Evolutionary conservation across 2,888 invertebrate genomes (phyloP).

Genomic region (Malachius bipustulatus): DNA sequence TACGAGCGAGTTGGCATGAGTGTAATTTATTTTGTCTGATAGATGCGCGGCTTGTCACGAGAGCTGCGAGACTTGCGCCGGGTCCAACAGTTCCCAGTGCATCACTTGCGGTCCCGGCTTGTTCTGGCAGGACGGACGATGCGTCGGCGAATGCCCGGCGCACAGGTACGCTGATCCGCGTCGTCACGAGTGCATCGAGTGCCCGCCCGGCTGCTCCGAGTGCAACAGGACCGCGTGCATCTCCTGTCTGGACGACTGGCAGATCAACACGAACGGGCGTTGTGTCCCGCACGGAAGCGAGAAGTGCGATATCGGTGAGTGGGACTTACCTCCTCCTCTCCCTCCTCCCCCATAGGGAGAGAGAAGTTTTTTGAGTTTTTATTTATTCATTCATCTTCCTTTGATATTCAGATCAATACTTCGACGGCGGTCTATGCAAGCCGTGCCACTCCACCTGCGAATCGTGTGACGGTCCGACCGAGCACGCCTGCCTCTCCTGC

Average conservation of each 20-base stretch:
- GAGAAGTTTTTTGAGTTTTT: not conserved
- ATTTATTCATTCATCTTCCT: constrained; percentile 10
- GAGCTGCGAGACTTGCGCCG: constrained; percentile 70
- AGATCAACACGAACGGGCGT: constrained; percentile 59
- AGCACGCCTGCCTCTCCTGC: constrained; percentile 62
- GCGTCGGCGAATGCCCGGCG: constrained; percentile 58
- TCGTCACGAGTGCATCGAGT: constrained; percentile 66
- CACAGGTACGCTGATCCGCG: constrained; percentile 68
- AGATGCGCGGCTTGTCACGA: constrained; percentile 70
- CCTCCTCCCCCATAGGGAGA: constrained; percentile 1
- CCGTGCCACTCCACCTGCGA: constrained; percentile 70
- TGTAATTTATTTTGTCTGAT: too few relatives aligned
- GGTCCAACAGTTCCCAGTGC: constrained; percentile 66
- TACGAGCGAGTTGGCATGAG: too few relatives aligned
- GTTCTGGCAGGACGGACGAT: constrained; percentile 60
- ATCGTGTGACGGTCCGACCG: constrained; percentile 69
- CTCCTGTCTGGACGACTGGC: constrained; percentile 63
- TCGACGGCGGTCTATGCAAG: constrained; percentile 56
- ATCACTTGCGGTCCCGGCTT: constrained; percentile 65
- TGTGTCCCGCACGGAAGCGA: constrained; percentile 61
- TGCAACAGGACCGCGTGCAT: constrained; percentile 64
- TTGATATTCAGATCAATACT: constrained; percentile 55
- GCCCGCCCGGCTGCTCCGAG: constrained; percentile 64
- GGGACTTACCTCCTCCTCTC: constrained; percentile 4
- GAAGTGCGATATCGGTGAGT: constrained; percentile 54